Conservation (phyloP, 2,797 vertebrate species). For the Luscinia luscinia region DNA sequence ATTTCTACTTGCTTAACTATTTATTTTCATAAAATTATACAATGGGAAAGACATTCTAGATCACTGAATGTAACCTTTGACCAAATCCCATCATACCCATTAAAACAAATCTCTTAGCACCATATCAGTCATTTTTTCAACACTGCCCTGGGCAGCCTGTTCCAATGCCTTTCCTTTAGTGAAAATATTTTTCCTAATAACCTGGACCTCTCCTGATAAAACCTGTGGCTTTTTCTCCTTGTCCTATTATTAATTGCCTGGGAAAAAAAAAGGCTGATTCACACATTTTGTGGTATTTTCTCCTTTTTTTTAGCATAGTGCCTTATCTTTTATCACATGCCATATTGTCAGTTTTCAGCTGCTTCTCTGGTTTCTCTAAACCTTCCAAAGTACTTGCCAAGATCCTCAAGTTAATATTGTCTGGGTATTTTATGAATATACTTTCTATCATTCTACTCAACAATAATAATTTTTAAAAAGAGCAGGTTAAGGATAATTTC, state of each 20-base stretch:
- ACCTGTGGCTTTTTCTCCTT: fast-evolving
- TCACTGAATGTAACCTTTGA: too few species aligned
- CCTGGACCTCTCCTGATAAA: neutral
- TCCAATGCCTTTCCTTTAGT: neutral
- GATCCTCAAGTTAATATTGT: neutral
- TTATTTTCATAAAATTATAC: neutral
- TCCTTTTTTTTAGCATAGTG: neutral
- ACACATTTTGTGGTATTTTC: neutral
- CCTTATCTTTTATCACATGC: neutral
- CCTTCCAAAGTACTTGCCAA: neutral
- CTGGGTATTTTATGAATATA: neutral
- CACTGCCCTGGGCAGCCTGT: neutral
- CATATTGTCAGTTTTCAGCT: neutral
- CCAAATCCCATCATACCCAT: fast-evolving
- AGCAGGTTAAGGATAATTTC: neutral
- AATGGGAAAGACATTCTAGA: neutral
- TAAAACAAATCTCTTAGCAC: neutral
- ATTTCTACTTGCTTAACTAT: neutral
- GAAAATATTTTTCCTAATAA: neutral
- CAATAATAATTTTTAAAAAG: neutral
- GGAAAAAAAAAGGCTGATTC: neutral
- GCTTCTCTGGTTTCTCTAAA: neutral
- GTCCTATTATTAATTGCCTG: neutral
- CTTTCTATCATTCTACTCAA: neutral
- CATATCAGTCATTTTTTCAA: neutral